Conservation (phyloP, 1,140 invertebrate species). For the Macrobrachium nipponense region DNA sequence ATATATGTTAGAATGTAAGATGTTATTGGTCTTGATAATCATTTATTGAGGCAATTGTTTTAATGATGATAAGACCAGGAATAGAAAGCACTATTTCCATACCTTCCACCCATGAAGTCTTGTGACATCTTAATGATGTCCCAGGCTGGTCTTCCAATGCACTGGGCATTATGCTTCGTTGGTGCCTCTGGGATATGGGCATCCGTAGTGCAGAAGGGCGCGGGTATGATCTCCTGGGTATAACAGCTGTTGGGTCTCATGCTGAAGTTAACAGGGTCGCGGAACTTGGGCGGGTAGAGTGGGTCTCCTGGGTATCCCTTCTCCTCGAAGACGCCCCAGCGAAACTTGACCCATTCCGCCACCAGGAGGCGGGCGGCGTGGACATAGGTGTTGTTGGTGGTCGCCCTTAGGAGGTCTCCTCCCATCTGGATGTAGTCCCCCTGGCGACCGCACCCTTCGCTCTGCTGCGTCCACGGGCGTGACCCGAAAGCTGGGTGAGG, state of each 20-base stretch:
- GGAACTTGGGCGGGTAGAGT: constrained; percentile 71
- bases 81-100: constrained; percentile 19
- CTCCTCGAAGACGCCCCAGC: constrained; percentile 81
- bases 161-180: constrained; percentile 78
- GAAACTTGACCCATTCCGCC: constrained; percentile 77
- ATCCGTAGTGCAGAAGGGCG: constrained; percentile 75
- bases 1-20: too few relatives aligned
- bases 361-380: constrained; percentile 70
- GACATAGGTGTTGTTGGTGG: constrained; percentile 68
- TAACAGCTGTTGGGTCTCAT: constrained; percentile 56
- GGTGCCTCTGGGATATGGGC: constrained; percentile 75
- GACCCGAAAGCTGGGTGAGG: constrained; percentile 72
- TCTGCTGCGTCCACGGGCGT: constrained; percentile 74
- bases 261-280: constrained; percentile 52
- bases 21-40: too few relatives aligned
- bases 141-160: constrained; percentile 73
- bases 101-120: constrained; percentile 59
- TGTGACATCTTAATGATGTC: constrained; percentile 72
- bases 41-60: too few relatives aligned
- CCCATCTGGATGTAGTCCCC: constrained; percentile 75
- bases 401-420: constrained; percentile 67
- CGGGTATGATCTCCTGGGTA: constrained; percentile 51
- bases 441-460: constrained; percentile 72
- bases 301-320: constrained; percentile 74
- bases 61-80: too few relatives aligned